Percentiles rank a stretch among this genome's conserved stretches.
These are phyloP conservation scores for Halichoeres trimaculatus DNA, from an alignment of 2,113 vertebrate genomes.

Conservation along the genomic window DNA sequence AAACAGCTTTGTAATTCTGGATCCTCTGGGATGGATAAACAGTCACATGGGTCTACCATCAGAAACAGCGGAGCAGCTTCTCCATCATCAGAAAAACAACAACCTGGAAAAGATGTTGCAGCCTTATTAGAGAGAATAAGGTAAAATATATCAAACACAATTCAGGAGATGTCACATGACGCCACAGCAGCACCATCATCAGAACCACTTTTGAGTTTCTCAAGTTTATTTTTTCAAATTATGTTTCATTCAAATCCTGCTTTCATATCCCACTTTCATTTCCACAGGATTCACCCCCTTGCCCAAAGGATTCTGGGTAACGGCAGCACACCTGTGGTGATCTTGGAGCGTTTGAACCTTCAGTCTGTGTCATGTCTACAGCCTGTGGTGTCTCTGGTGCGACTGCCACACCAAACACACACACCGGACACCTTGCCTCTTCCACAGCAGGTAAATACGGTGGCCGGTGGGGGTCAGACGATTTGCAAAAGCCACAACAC, in stretches of 20 bases:
- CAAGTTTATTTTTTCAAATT: too few species aligned
- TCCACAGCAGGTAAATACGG: too few species aligned
- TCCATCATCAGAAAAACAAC: not conserved
- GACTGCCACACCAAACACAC: conserved; percentile 36
- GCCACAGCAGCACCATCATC: too few species aligned
- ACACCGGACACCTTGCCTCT: too few species aligned
- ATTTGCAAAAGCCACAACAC: too few species aligned
- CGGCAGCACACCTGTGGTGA: conserved; percentile 83
- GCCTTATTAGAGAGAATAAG: conserved; percentile 52
- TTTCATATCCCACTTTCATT: too few species aligned
- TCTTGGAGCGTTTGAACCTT: conserved; percentile 85
- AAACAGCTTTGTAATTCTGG: conserved; percentile 9
- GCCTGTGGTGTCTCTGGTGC: conserved; percentile 81
- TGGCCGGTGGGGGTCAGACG: too few species aligned
- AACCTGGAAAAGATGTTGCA: conserved; percentile 11
- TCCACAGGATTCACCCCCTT: conserved; percentile 62
- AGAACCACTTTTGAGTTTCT: too few species aligned
- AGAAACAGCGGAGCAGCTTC: not conserved
- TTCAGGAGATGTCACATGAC: too few species aligned
- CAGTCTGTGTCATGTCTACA: conserved; percentile 61
- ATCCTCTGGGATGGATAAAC: conserved; percentile 23
- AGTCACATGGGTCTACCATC: not conserved
- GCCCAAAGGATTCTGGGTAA: conserved; percentile 71
- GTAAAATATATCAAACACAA: too few species aligned
- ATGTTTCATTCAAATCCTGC: too few species aligned